Conservation (phyloP, 2,113 vertebrate species). For the Spheniscus mendiculus region DNA sequence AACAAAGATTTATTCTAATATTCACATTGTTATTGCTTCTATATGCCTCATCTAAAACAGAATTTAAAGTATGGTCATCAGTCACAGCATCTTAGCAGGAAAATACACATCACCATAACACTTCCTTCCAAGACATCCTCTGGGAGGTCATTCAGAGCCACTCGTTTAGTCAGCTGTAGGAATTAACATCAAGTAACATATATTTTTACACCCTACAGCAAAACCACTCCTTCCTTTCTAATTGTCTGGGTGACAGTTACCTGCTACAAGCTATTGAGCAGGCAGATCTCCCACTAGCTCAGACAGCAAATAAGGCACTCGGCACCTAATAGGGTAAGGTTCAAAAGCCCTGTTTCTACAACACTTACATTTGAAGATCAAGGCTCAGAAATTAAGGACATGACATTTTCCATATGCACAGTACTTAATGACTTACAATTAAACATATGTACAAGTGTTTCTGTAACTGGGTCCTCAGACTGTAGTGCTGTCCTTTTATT, state of each 20-base stretch:
- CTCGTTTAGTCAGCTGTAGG: not conserved
- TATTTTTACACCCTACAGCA: slow-evolving; percentile 1
- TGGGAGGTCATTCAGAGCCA: not conserved
- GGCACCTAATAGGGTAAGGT: not conserved
- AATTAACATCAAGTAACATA: slow-evolving; percentile 14
- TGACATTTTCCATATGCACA: slow-evolving; percentile 30
- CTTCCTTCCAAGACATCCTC: not conserved
- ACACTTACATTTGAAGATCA: slow-evolving; percentile 41
- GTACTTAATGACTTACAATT: slow-evolving; percentile 49
- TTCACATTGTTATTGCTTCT: slow-evolving; percentile 3
- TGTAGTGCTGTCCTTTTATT: slow-evolving; percentile 16
- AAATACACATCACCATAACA: not conserved
- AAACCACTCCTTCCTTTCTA: not conserved
- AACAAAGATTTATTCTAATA: slow-evolving; percentile 33
- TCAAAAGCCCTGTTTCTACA: slow-evolving; percentile 21
- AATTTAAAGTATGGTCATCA: not conserved
- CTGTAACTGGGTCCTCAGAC: slow-evolving; percentile 36
- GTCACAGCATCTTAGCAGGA: not conserved
- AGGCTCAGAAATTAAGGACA: slow-evolving; percentile 42
- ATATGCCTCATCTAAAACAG: not conserved
- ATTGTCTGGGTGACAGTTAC: not conserved
- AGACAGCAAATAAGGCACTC: not conserved
- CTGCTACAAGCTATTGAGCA: not conserved
- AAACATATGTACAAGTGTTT: slow-evolving; percentile 43
- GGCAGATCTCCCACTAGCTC: not conserved